phyloP scores from a whole-genome alignment of 1,140 invertebrate genomes.

The Dolichoris vasculosae region DNA sequence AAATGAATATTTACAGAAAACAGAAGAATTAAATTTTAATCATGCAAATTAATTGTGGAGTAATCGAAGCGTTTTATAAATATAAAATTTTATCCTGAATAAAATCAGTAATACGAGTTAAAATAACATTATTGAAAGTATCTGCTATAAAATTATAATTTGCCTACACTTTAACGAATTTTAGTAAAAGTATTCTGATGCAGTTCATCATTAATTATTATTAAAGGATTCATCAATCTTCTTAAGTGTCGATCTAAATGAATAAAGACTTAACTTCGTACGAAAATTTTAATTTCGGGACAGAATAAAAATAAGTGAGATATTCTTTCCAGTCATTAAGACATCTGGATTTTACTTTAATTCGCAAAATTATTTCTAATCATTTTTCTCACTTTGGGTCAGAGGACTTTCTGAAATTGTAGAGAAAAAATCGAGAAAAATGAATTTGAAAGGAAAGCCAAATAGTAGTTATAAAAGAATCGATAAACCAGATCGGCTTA shows the following conservation, averaged over 20 bases:
- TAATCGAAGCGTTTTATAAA: too few relatives aligned
- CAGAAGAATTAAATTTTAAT: too few relatives aligned
- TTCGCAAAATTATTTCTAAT: conserved; percentile 47
- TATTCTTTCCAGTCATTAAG: conserved; percentile 7
- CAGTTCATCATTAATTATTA: neutral
- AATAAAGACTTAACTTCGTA: conserved; percentile 2
- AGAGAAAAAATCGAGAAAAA: conserved; percentile 23
- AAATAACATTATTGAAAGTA: too few relatives aligned
- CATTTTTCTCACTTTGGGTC: conserved; percentile 34
- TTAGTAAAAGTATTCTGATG: conserved; percentile 9
- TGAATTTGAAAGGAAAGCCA: conserved; percentile 13
- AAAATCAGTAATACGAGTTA: too few relatives aligned
- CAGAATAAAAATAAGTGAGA: conserved; percentile 18
- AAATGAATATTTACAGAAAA: too few relatives aligned
- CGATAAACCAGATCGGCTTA: conserved; percentile 48
- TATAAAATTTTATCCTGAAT: too few relatives aligned
- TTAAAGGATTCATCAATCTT: conserved; percentile 41
- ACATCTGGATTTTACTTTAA: conserved; percentile 13
- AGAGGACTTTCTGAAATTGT: neutral
- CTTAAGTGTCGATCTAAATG: conserved; percentile 38
- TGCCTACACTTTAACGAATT: neutral
- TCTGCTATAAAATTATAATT: too few relatives aligned
- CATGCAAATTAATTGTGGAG: too few relatives aligned
- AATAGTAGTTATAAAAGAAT: conserved; percentile 48
- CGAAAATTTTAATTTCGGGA: neutral